Percentiles rank a stretch among this genome's conserved stretches.
Evolutionary conservation across 2,797 vertebrate species (phyloP).

Genomic region (Propithecus perrieri): DNA sequence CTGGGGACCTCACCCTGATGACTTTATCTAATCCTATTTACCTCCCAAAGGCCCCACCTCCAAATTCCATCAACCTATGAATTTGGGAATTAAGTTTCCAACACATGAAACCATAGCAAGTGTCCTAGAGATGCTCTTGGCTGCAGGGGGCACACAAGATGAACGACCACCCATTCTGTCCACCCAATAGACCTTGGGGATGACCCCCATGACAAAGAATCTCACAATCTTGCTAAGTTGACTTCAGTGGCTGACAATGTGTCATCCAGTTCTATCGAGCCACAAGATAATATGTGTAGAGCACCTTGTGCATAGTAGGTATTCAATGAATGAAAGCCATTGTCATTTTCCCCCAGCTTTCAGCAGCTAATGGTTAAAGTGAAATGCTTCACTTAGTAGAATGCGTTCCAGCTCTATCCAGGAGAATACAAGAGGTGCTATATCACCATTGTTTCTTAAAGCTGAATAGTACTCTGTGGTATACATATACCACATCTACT

Average conservation of each 20-base stretch:
- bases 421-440: no score
- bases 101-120: background rate
- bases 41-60: background rate
- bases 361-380: background rate
- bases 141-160: accelerated
- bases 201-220: background rate
- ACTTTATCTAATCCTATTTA: background rate
- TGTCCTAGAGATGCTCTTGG: accelerated
- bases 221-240: accelerated
- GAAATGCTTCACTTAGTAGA: accelerated
- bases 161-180: background rate
- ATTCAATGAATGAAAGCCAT: background rate
- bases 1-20: background rate
- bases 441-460: no score
- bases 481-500: no score
- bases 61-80: background rate
- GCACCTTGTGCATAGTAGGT: background rate
- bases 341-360: background rate
- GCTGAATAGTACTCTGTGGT: no score
- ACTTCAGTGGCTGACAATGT: background rate
- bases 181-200: background rate
- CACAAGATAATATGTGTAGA: background rate
- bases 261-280: background rate
- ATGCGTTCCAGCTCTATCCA: no score
- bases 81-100: background rate